Evolutionary conservation across 1,140 invertebrate species (phyloP).

Genomic region (Penaeus chinensis): DNA sequence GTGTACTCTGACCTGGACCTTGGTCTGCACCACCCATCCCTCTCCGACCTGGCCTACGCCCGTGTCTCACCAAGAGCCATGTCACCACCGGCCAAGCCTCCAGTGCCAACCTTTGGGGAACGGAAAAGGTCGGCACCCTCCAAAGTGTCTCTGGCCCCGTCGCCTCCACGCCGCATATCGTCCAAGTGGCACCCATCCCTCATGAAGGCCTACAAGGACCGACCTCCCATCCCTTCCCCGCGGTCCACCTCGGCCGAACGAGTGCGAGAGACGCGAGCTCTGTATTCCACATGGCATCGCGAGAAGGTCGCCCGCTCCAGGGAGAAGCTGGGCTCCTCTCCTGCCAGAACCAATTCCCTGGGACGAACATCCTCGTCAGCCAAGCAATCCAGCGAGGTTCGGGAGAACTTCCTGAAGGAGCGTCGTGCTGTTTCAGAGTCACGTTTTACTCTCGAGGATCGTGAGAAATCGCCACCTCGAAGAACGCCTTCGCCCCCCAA

Average conservation of each 20-base stretch:
- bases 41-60: constrained; percentile 51
- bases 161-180: constrained; percentile 59
- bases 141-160: constrained; percentile 44
- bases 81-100: constrained; percentile 56
- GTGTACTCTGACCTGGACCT: constrained; percentile 64
- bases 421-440: constrained; percentile 63
- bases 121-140: constrained; percentile 48
- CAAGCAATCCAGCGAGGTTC: constrained; percentile 36
- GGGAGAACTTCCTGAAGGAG: constrained; percentile 58
- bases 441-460: constrained; percentile 62
- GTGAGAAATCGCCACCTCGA: constrained; percentile 55
- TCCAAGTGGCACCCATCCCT: constrained; percentile 64
- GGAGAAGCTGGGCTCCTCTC: constrained; percentile 56
- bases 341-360: constrained; percentile 37
- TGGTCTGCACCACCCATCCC: constrained; percentile 59
- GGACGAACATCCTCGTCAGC: constrained; percentile 48
- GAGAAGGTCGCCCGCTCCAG: constrained; percentile 61
- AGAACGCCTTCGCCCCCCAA: constrained; percentile 22
- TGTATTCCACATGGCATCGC: constrained; percentile 63
- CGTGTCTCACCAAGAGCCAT: constrained; percentile 2
- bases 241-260: constrained; percentile 63
- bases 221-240: constrained; percentile 49
- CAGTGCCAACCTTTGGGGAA: constrained; percentile 52
- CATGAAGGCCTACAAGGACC: constrained; percentile 51
- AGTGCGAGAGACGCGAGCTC: constrained; percentile 59